Conservation (phyloP, 2,888 invertebrate species). For the Eilema griseolum region DNA sequence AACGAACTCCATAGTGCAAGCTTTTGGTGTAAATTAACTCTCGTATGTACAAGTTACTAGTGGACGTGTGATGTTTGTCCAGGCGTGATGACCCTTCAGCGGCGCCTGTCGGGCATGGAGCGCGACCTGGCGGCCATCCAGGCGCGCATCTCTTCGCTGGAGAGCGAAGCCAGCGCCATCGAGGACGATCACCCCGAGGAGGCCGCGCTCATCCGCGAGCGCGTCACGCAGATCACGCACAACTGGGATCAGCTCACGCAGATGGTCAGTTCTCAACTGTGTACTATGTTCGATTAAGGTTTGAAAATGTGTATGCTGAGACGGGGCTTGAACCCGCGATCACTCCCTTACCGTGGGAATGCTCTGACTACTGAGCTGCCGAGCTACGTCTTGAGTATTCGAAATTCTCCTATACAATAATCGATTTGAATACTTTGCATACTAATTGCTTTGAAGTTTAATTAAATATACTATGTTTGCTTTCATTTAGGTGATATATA, state of each 20-base stretch:
- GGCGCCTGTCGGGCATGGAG: constrained; percentile 99
- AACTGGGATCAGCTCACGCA: constrained; percentile 99
- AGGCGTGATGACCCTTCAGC: constrained; percentile 98
- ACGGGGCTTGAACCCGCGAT: no score
- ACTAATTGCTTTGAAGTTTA: no score
- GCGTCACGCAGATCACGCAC: constrained; percentile 95
- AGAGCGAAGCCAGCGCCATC: constrained; percentile 96
- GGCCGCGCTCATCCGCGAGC: constrained; percentile 95
- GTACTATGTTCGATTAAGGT: no score
- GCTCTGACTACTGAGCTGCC: no score
- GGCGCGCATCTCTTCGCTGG: constrained; percentile 97
- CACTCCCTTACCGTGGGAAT: no score
- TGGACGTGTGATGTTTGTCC: neutral
- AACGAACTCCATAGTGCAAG: neutral
- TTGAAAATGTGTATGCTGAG: no score
- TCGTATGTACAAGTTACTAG: neutral
- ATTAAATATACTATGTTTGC: no score
- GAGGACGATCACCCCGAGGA: constrained; percentile 98
- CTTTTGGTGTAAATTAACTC: neutral
- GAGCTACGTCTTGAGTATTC: no score
- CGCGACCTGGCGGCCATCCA: constrained; percentile 99
- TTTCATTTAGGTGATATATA: no score
- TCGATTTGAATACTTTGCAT: no score
- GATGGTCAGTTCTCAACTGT: constrained; percentile 87
- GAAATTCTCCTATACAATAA: no score